Evolutionary conservation across 2,797 vertebrate genomes (phyloP).

Genomic region (Steatocranus sp.): DNA sequence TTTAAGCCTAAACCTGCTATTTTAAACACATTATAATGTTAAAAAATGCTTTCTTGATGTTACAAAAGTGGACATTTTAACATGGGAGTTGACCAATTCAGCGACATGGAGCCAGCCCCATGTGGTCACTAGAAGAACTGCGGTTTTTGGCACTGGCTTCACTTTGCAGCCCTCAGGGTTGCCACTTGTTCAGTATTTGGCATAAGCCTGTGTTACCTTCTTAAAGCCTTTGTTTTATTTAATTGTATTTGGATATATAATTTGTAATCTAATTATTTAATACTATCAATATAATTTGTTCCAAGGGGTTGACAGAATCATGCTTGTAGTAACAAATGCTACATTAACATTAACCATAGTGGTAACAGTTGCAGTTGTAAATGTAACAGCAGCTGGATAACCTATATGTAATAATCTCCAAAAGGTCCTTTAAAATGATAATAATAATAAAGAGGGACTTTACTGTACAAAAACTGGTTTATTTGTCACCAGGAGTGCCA

Average conservation of each 20-base stretch:
- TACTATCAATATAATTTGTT: not conserved
- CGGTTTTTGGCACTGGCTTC: not conserved
- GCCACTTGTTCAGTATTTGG: not conserved
- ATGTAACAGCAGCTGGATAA: not conserved
- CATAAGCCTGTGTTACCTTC: not conserved
- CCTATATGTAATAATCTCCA: not conserved
- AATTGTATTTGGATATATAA: not conserved
- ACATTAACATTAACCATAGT: not conserved
- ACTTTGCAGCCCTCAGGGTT: not conserved
- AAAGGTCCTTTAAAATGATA: fast-evolving
- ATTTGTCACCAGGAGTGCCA: not conserved
- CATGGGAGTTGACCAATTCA: not conserved
- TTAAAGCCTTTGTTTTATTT: not conserved
- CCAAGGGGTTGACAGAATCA: not conserved
- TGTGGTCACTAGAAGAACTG: fast-evolving
- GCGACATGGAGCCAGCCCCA: not conserved
- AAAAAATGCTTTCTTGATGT: not conserved
- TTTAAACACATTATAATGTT: not conserved
- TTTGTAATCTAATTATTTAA: not conserved
- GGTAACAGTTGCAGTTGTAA: not conserved
- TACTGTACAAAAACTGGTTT: not conserved
- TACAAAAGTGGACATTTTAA: not conserved
- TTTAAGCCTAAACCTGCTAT: not conserved
- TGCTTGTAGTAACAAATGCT: not conserved
- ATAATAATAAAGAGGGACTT: not conserved